Evolutionary conservation across 2,113 vertebrate species (phyloP).

Genomic region (Lepidothrix coronata): DNA sequence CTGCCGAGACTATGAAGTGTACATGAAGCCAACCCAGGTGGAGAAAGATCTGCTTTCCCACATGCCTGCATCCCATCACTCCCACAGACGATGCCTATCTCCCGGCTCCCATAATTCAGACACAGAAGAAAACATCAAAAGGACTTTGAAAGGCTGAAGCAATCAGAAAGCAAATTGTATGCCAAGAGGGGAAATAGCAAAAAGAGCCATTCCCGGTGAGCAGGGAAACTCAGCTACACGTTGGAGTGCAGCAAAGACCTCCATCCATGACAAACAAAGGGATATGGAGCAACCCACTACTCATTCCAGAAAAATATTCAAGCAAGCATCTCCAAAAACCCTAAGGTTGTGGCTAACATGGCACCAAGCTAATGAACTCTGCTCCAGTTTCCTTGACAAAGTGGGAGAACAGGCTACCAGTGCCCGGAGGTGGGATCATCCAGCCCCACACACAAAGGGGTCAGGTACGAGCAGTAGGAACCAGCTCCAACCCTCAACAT

Average conservation of each 20-base stretch:
- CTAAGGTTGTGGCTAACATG: background rate
- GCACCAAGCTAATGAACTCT: background rate
- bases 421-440: background rate
- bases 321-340: background rate
- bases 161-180: background rate
- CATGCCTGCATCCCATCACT: background rate
- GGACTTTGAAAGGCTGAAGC: background rate
- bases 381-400: background rate
- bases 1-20: background rate
- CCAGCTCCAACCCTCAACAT: background rate
- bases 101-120: background rate
- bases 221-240: background rate
- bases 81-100: background rate
- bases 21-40: background rate
- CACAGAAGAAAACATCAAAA: background rate
- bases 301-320: background rate
- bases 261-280: background rate
- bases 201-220: fast-evolving
- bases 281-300: background rate
- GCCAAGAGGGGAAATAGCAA: background rate
- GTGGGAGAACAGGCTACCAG: background rate
- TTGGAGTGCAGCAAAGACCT: background rate
- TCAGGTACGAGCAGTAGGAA: background rate
- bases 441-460: background rate
- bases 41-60: background rate